Evolutionary conservation across 2,888 invertebrate genomes (phyloP).

Genomic region (Priocnemis perturbator): DNA sequence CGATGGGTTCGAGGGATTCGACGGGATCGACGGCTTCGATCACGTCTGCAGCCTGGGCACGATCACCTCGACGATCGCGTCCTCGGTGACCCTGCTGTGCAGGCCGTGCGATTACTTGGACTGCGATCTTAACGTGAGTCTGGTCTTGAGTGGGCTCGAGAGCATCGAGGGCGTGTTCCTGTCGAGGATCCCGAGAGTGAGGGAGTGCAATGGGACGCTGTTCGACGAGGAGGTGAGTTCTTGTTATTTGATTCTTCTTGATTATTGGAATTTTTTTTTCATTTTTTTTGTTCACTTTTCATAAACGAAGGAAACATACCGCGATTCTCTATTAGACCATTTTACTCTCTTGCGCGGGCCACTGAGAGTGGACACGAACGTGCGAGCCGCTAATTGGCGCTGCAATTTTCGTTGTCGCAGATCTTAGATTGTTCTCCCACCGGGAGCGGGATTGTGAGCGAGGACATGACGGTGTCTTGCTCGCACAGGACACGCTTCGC

Average conservation of each 20-base stretch:
- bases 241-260: too few relatives aligned
- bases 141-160: constrained; percentile 61
- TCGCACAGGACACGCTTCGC: constrained; percentile 46
- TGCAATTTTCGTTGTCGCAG: constrained; percentile 34
- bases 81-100: constrained; percentile 54
- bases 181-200: constrained; percentile 56
- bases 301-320: too few relatives aligned
- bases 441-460: constrained; percentile 36
- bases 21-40: constrained; percentile 48
- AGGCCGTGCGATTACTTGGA: constrained; percentile 59
- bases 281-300: too few relatives aligned
- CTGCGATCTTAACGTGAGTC: constrained; percentile 62
- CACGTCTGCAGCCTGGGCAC: constrained; percentile 55
- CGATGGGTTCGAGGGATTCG: constrained; percentile 10
- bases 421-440: constrained; percentile 59
- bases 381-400: too few relatives aligned
- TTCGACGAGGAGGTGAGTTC: constrained; percentile 41
- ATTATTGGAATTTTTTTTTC: too few relatives aligned
- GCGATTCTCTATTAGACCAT: too few relatives aligned
- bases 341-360: too few relatives aligned
- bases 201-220: constrained; percentile 57
- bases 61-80: not conserved
- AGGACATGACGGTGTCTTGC: constrained; percentile 58
- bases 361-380: too few relatives aligned
- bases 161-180: constrained; percentile 63